Base-by-base conservation (phyloP, 2,888 invertebrate species). In the Colletes collaris region DNA sequence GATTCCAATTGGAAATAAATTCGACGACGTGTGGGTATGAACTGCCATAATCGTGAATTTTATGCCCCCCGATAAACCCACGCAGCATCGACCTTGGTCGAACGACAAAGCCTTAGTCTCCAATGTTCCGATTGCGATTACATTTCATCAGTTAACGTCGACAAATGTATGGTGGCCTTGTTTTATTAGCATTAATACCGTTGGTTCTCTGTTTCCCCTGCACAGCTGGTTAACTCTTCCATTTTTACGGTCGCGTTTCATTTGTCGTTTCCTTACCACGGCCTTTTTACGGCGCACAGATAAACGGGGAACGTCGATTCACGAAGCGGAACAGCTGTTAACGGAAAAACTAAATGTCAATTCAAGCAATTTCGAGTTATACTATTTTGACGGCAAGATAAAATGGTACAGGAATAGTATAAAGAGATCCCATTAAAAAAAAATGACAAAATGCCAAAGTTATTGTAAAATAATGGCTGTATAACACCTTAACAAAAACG, bases 61-160 rank as follows among this genome's bases (percentile, higher is more conserved):
- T 81, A 78, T 56, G 75, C 49, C 40, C 35, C 62, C 62, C 69
- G 83, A 76, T 79, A 87, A 86, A 78, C 68, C 69, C 46, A 65
- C 68, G 58, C 70, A 59, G 66, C 37, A 59, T 71, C 63, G 79
- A 77, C 85, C 60, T 50, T 13, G 13, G 50, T 50, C 50, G 50
- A 5, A 46, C 44, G 44, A 46, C 27, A 71, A 80, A 79, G 84
- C 35, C 44, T 6, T 46, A 8, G 85, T 27, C 70, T 79, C 37
- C 72, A 44, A 62, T 55, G 46, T 19, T 50, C 56, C 37, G 55
- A 83, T 71, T 64, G 60, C 56, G 72, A 73, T 55, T 64, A 55
- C 58, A 11, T 59, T 73, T 80, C 72, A 49, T 52, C 78, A 63
- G 16, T 56, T 52, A 40, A 66, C 63, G 62, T 72, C 53, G 49